These are phyloP conservation scores for Hystrix brachyura DNA, from an alignment of 2,113 vertebrate genomes.

Conservation along the genomic window DNA sequence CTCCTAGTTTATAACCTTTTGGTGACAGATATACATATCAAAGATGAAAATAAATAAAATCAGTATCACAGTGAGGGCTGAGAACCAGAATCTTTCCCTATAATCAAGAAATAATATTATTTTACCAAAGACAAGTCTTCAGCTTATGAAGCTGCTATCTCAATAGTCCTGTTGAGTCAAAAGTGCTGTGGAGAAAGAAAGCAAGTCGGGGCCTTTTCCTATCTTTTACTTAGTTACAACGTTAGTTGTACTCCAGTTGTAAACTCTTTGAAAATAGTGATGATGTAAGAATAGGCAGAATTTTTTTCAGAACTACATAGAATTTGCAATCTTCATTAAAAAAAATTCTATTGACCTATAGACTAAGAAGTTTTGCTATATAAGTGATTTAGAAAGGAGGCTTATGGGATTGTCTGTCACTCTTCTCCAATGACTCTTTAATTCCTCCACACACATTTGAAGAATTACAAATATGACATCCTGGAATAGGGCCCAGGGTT, in stretches of 20 bases:
- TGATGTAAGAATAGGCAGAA: slow-evolving; percentile 53
- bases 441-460: slow-evolving; percentile 29
- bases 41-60: slow-evolving; percentile 35
- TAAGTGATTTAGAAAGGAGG: slow-evolving; percentile 70
- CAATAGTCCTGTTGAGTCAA: background rate
- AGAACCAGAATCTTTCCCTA: background rate
- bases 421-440: slow-evolving; percentile 54
- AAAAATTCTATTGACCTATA: slow-evolving; percentile 67
- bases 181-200: background rate
- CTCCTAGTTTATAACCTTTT: background rate
- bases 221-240: slow-evolving; percentile 42
- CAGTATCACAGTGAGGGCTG: background rate
- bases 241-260: background rate
- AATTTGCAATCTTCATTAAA: slow-evolving; percentile 73
- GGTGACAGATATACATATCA: background rate
- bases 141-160: background rate
- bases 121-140: background rate
- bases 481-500: slow-evolving; percentile 13
- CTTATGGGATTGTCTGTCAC: slow-evolving; percentile 62
- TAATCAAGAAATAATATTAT: background rate
- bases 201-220: background rate
- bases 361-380: slow-evolving; percentile 69
- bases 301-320: slow-evolving; percentile 58
- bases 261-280: slow-evolving; percentile 69
- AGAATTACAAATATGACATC: slow-evolving; percentile 39